Evolutionary conservation across 1,140 invertebrate species (phyloP).

Genomic region (Medauroidea extradentata): DNA sequence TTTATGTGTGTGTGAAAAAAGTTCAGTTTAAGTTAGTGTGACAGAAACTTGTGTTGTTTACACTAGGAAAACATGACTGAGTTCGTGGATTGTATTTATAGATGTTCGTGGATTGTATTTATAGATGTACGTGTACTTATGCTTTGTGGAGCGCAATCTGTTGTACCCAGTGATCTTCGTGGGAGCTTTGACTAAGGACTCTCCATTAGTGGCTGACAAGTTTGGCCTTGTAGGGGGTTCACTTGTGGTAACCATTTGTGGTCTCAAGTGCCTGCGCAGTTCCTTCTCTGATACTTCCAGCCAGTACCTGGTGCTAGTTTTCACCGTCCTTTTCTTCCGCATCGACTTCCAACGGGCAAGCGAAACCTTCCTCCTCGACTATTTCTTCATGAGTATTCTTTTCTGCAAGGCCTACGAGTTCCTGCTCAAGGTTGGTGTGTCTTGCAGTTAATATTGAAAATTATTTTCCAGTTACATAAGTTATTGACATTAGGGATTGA

Average conservation of each 20-base stretch:
- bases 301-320: conserved; percentile 88
- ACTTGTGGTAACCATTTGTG: conserved; percentile 81
- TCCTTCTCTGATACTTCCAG: conserved; percentile 89
- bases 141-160: conserved; percentile 89
- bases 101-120: conserved; percentile 29
- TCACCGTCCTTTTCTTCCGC: conserved; percentile 86
- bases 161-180: conserved; percentile 89
- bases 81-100: too few species aligned
- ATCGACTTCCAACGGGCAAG: conserved; percentile 69
- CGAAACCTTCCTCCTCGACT: conserved; percentile 89
- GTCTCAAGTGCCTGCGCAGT: conserved; percentile 83
- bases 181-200: conserved; percentile 81
- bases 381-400: conserved; percentile 84
- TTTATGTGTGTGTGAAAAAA: too few species aligned
- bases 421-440: conserved; percentile 63
- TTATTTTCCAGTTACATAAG: too few species aligned
- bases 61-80: too few species aligned
- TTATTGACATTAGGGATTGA: too few species aligned
- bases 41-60: too few species aligned
- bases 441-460: too few species aligned
- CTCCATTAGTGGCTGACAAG: conserved; percentile 66
- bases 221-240: conserved; percentile 74
- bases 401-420: conserved; percentile 84
- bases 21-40: too few species aligned
- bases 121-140: conserved; percentile 82